These are phyloP conservation scores for Corythornis cristatus DNA, from an alignment of 2,113 vertebrate species.

Conservation along the genomic window DNA sequence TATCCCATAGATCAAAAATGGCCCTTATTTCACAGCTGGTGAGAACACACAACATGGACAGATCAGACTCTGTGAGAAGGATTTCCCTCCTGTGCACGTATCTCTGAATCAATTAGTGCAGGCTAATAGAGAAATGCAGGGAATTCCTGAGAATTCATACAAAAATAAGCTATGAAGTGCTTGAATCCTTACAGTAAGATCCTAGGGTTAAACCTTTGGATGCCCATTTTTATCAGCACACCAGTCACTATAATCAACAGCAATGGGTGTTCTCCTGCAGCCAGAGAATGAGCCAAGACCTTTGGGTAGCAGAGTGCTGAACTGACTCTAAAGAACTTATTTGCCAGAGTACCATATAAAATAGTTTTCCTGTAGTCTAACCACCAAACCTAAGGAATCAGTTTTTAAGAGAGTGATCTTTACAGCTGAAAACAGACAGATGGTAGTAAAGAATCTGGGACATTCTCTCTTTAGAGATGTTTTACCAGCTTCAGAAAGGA, in stretches of 20 bases:
- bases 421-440: constrained; percentile 72
- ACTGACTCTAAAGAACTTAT: constrained; percentile 47
- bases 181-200: not conserved
- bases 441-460: constrained; percentile 74
- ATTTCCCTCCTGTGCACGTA: not conserved
- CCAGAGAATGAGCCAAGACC: constrained; percentile 62
- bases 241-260: constrained; percentile 9
- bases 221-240: constrained; percentile 30
- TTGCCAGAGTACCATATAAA: constrained; percentile 58
- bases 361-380: constrained; percentile 41
- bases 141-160: not conserved
- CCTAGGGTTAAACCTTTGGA: not conserved
- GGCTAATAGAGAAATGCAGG: not conserved
- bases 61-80: not conserved
- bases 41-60: not conserved
- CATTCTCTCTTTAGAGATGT: constrained; percentile 64
- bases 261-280: constrained; percentile 28
- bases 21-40: constrained; percentile 23
- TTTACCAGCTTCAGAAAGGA: constrained; percentile 66
- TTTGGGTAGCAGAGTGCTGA: constrained; percentile 61
- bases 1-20: not conserved
- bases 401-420: constrained; percentile 65
- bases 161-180: not conserved
- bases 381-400: constrained; percentile 56
- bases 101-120: not conserved